Percentiles rank a stretch among this genome's conserved stretches.
Conservation (phyloP, 2,113 vertebrate genomes). For the Melanerpes aurifrons region DNA sequence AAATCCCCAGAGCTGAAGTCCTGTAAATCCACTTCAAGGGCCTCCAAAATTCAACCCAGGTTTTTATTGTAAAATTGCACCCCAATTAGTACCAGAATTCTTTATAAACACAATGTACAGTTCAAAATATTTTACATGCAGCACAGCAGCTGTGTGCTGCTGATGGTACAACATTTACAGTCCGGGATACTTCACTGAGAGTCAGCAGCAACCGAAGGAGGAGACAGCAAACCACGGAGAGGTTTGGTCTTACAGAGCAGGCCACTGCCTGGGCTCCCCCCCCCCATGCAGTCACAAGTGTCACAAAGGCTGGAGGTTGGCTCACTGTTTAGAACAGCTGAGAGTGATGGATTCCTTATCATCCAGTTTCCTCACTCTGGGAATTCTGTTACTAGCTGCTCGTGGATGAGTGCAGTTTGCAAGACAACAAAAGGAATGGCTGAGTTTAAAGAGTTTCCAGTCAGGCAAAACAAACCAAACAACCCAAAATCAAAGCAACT, state of each 20-base stretch:
- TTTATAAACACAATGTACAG: constrained; percentile 72
- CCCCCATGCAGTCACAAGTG: rapidly evolving
- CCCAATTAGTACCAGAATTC: constrained; percentile 36
- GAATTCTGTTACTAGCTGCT: background rate
- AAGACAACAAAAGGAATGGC: background rate
- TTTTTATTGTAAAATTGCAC: constrained; percentile 53
- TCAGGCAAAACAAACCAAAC: background rate
- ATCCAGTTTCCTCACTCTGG: background rate
- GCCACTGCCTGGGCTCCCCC: background rate
- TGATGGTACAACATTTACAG: constrained; percentile 76
- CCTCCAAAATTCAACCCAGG: constrained; percentile 5
- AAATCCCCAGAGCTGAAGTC: rapidly evolving
- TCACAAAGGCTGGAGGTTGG: background rate
- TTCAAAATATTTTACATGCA: constrained; percentile 57
- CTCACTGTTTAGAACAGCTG: background rate
- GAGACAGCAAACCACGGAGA: background rate
- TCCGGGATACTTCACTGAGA: background rate
- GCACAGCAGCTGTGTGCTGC: background rate
- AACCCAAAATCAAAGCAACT: background rate
- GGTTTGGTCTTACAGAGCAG: background rate
- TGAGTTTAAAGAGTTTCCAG: background rate
- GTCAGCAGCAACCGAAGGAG: background rate
- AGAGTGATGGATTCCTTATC: background rate
- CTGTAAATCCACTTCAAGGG: background rate
- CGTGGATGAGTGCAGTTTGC: background rate